Evolutionary conservation across 2,797 vertebrate species (phyloP), one percentile per base, ranked within the genome.

Genomic region (Setipinna tenuifilis): DNA sequence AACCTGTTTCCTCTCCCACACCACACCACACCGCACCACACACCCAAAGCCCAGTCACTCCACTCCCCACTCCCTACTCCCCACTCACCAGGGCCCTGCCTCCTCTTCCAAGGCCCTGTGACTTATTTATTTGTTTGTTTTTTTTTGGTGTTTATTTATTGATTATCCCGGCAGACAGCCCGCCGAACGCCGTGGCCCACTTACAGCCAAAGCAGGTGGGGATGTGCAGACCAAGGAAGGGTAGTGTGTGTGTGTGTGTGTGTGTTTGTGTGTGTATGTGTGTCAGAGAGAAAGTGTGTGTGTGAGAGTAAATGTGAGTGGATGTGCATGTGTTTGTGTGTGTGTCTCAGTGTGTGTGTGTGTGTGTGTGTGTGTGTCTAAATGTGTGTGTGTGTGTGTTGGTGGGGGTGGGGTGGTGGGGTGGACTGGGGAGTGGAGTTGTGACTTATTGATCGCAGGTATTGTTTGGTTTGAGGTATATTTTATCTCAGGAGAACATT

Each of bases 201-300:
- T 89, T 90, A 84, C 80, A 86, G 83, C 21, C 31, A 21, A 78
- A 78, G 35, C 87, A 88, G 85, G 86, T 87, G 84, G 84, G 14
- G 71, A 71, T 35, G 65, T 71, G 17, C 25, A 44, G 71, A n/a
- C 71, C 31, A 78, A 12, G 68, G 68, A 28, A 31, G 25, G 25
- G 14, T 31, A n/a, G 65, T n/a, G n/a, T 5, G 35, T 41, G 5
- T 41, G 35, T 41, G 35, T 41, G 35, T 41, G 35, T 41, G 35
- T 41, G 35, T 41, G 35, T 41, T 5, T 41, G 35, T 41, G 35
- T 41, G 35, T 41, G 5, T 41, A 5, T 41, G 5, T 41, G 35
- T 41, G 35, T 41, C n/a, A 31, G 28, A 71, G 65, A 31, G 11
- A 61, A 17, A 85, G 25, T 44, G 61, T 54, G 58, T 14, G n/a